Evolutionary conservation across 2,888 invertebrate species (phyloP).

Genomic region (Aporophyla lueneburgensis): DNA sequence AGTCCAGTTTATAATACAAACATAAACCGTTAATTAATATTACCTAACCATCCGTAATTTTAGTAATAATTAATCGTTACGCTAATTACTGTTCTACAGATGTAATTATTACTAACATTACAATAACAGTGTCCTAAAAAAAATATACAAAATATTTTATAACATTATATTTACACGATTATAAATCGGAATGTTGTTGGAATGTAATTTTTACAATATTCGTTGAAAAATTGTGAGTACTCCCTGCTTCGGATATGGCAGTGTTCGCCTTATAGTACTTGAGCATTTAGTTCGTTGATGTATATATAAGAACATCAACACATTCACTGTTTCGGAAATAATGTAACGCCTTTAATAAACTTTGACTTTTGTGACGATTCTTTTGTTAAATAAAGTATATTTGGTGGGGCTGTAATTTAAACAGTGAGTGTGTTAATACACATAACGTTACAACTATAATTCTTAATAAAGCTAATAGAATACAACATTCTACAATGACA

Average conservation of each 20-base stretch:
- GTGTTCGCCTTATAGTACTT: slow-evolving; percentile 87
- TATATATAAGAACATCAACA: slow-evolving; percentile 88
- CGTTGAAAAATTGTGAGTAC: slow-evolving; percentile 69
- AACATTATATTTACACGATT: slow-evolving; percentile 82
- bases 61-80: slow-evolving; percentile 71
- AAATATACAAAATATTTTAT: slow-evolving; percentile 83
- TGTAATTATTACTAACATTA: slow-evolving; percentile 78
- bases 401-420: slow-evolving; percentile 87
- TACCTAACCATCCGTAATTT: slow-evolving; percentile 71
- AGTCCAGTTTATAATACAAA: slow-evolving; percentile 87
- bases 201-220: slow-evolving; percentile 72
- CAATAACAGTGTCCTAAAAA: slow-evolving; percentile 69
- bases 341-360: slow-evolving; percentile 63
- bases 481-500: slow-evolving; percentile 80
- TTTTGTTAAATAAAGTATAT: slow-evolving; percentile 75
- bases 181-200: slow-evolving; percentile 77
- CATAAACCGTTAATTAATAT: slow-evolving; percentile 81
- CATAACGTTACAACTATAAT: slow-evolving; percentile 76
- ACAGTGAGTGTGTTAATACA: slow-evolving; percentile 91
- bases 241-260: slow-evolving; percentile 84
- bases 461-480: slow-evolving; percentile 87
- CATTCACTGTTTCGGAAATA: slow-evolving; percentile 87
- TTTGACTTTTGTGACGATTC: slow-evolving; percentile 74
- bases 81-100: slow-evolving; percentile 42
- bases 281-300: slow-evolving; percentile 87